A percentile compares a stretch with the other conserved stretches of the same genome.
These are phyloP conservation scores for Melanaphis sacchari DNA, from an alignment of 1,140 invertebrate genomes.

Conservation along the genomic window DNA sequence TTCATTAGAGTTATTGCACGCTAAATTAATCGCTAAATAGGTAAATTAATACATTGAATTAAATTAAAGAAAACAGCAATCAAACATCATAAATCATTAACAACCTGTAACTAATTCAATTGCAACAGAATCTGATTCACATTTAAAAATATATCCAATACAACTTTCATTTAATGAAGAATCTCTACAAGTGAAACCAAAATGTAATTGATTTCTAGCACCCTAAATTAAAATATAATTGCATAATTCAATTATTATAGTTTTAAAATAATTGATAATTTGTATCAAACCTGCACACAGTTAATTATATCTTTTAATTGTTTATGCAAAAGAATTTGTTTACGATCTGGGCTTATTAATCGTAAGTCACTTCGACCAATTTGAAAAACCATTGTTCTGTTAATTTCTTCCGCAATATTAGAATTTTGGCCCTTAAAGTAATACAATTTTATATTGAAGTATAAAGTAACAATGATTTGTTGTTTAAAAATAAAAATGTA, in stretches of 20 bases:
- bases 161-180: slow-evolving; percentile 70
- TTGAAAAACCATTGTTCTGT: slow-evolving; percentile 89
- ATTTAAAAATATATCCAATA: slow-evolving; percentile 89
- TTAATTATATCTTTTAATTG: slow-evolving; percentile 86
- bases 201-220: slow-evolving; percentile 80
- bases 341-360: slow-evolving; percentile 90
- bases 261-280: background rate
- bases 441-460: background rate
- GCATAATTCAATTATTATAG: background rate
- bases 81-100: slow-evolving; percentile 1
- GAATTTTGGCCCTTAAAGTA: slow-evolving; percentile 51
- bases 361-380: slow-evolving; percentile 87
- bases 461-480: background rate
- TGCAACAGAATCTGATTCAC: slow-evolving; percentile 82
- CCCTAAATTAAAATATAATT: slow-evolving; percentile 68
- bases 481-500: background rate
- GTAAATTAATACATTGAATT: slow-evolving; percentile 28
- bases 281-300: slow-evolving; percentile 75
- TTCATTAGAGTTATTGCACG: slow-evolving; percentile 75
- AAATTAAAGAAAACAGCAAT: slow-evolving; percentile 58
- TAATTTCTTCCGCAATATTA: slow-evolving; percentile 70
- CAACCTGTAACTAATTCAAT: slow-evolving; percentile 79
- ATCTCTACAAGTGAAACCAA: slow-evolving; percentile 89
- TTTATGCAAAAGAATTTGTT: slow-evolving; percentile 86
- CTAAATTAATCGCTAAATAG: slow-evolving; percentile 81